phyloP scores from a whole-genome alignment of 2,888 invertebrate genomes.

The Polyommatus icarus region DNA sequence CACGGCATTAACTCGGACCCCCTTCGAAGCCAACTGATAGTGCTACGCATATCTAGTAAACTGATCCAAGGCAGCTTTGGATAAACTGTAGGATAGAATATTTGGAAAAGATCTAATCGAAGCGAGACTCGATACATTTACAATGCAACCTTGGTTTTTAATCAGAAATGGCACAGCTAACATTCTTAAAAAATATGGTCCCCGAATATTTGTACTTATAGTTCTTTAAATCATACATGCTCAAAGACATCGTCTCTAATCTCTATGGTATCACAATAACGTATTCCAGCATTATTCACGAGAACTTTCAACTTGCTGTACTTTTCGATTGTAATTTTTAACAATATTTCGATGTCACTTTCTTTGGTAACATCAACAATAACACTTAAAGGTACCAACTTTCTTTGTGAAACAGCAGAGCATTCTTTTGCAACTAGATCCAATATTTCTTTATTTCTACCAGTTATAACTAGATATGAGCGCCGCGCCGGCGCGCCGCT shows the following conservation, averaged over 20 bases:
- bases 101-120: not conserved
- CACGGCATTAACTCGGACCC: conserved; percentile 93
- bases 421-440: not conserved
- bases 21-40: conserved; percentile 43
- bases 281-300: not conserved
- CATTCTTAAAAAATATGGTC: conserved; percentile 88
- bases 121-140: conserved; percentile 96
- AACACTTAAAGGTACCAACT: not conserved
- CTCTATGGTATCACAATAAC: not conserved
- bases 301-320: not conserved
- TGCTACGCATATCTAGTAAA: conserved; percentile 74
- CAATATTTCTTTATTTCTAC: not conserved
- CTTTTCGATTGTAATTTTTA: not conserved
- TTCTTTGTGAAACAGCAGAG: not conserved
- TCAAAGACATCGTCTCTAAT: conserved; percentile 47
- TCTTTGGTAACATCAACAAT: not conserved
- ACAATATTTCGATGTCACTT: not conserved
- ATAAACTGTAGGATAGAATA: conserved; percentile 83
- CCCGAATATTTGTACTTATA: conserved; percentile 92
- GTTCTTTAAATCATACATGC: conserved; percentile 88
- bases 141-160: conserved; percentile 89
- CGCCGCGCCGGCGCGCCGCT: too few relatives aligned
- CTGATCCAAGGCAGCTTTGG: conserved; percentile 94
- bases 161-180: conserved; percentile 91
- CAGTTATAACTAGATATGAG: not conserved